A percentile compares a stretch with the other conserved stretches of the same genome.
phyloP scores from a whole-genome alignment of 1,140 invertebrate genomes.

The Ruditapes philippinarum region DNA sequence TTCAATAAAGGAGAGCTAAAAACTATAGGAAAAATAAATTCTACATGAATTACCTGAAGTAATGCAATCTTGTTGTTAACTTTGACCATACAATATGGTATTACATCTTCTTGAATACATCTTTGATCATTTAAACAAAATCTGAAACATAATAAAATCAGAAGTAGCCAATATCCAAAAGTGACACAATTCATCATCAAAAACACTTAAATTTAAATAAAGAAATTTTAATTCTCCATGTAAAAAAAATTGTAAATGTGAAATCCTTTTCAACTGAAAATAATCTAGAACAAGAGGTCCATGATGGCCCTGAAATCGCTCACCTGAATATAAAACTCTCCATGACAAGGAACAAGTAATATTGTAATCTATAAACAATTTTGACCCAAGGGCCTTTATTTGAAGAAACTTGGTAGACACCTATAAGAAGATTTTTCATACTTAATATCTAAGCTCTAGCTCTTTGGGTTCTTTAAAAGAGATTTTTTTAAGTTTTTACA shows the following conservation, averaged over 20 bases:
- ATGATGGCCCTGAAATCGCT: no score
- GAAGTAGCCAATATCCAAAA: not conserved
- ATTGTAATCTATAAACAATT: no score
- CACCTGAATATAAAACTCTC: no score
- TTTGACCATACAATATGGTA: not conserved
- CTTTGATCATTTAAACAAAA: not conserved
- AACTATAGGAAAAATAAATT: not conserved
- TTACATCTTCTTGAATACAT: not conserved
- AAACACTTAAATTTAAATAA: not conserved
- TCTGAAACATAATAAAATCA: not conserved
- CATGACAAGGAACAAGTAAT: no score
- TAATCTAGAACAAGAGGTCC: no score
- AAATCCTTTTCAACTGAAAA: no score
- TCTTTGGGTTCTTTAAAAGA: no score
- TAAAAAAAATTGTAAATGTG: not conserved
- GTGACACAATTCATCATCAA: not conserved
- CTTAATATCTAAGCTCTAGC: no score
- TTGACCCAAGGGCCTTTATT: no score
- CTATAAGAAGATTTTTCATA: no score
- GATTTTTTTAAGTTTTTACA: no score
- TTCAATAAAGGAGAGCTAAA: not conserved
- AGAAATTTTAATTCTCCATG: not conserved
- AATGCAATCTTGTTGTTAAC: not conserved
- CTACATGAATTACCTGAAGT: not conserved
- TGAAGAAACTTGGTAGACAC: no score